Evolutionary conservation across 2,797 vertebrate genomes (phyloP), one percentile per base, ranked within the genome.

Genomic region (Merluccius polli): DNA sequence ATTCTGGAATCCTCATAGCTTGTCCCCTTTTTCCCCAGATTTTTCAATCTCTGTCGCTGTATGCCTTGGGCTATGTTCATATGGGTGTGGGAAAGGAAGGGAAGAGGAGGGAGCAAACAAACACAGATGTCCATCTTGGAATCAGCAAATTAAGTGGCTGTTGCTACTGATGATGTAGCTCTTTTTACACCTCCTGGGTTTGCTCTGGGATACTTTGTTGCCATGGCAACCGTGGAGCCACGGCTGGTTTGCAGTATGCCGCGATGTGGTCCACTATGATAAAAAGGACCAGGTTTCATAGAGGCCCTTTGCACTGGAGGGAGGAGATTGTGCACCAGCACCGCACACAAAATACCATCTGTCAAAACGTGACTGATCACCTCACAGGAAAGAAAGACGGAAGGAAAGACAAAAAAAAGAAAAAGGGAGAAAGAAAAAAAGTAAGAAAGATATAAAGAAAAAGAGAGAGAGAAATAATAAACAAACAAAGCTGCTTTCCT

Each of bases 191-290:
- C 83, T 81, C 77, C n/a, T 67, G 82, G 82, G 82, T 85, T 31
- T 73, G 80, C 77, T 81, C 72, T 15, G 77, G 87, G 89, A 88
- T 83, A 86, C 85, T 87, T 85, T 79, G 90, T 93, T 89, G 85
- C 90, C 48, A 91, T 89, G 78, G 84, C 48, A 84, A 90, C 82
- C 2, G 59, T 1, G 80, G 79, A 80, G 80, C 80, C 78, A 81
- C 85, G 75, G 70, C 78, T 83, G 79, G 82, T 71, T 83, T 86
- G 73, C 75, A 86, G 81, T 84, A 80, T 83, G 80, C 79, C 79
- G 79, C 85, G 74, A 73, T 79, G 41, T 44, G 72, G 73, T 79
- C 81, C 72, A 6, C 1, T 68, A 78, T 75, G 73, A 81, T 79
- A 82, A 76, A 85, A 84, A 80, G 69, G 12, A 21, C 11, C 7